Evolutionary conservation across 2,113 vertebrate genomes (phyloP).

Genomic region (Aphyosemion australe): DNA sequence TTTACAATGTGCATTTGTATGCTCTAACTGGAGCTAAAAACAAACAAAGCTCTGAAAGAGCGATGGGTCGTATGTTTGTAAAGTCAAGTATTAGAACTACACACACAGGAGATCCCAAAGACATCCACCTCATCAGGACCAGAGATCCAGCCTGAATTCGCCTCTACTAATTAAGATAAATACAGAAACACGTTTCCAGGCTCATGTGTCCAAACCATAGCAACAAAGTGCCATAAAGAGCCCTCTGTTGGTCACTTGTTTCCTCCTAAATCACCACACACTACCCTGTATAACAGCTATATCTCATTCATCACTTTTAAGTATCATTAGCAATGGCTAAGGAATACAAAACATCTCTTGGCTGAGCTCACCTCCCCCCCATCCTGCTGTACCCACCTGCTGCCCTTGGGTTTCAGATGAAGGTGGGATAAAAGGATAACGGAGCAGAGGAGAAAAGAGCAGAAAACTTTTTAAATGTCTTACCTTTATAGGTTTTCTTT

Average conservation of each 20-base stretch:
- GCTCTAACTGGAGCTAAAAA: neutral
- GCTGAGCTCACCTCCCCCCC: conserved; percentile 1
- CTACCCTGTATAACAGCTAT: neutral
- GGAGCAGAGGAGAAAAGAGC: neutral
- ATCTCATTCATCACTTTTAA: conserved; percentile 30
- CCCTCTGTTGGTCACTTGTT: conserved; percentile 9
- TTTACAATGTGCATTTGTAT: neutral
- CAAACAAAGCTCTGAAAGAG: neutral
- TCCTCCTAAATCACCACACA: conserved; percentile 8
- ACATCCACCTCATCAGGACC: neutral
- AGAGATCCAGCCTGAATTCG: neutral
- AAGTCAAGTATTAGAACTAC: neutral
- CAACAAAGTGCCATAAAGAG: neutral
- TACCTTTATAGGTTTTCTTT: conserved; percentile 71
- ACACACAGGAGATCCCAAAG: neutral
- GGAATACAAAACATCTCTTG: conserved; percentile 25
- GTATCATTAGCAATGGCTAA: conserved; percentile 23
- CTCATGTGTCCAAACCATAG: conserved; percentile 1
- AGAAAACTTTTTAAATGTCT: conserved; percentile 44
- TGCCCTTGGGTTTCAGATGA: conserved; percentile 11
- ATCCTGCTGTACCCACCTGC: conserved; percentile 22
- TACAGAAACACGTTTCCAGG: neutral
- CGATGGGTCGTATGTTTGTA: neutral
- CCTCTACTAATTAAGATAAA: conserved; percentile 22
- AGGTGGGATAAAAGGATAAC: conserved; percentile 3